A percentile compares a stretch with the other conserved stretches of the same genome.
These are phyloP conservation scores for Cerceris ruficornis DNA, from an alignment of 2,888 invertebrate genomes.

Conservation along the genomic window DNA sequence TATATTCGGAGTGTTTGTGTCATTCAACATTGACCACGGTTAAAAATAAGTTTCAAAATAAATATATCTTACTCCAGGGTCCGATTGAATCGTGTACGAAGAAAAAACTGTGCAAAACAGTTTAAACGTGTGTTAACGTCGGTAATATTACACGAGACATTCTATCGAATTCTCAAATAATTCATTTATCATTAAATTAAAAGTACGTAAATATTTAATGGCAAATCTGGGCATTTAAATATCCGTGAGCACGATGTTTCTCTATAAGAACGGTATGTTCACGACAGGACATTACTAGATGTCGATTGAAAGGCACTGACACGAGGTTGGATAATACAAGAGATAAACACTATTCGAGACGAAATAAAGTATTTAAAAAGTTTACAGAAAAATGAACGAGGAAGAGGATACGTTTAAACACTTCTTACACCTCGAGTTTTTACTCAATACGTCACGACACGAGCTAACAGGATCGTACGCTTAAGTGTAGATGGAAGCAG, in stretches of 20 bases:
- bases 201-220: no score
- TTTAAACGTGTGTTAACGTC: no score
- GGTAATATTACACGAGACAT: no score
- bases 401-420: slow-evolving; percentile 13
- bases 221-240: no score
- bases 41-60: neutral
- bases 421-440: slow-evolving; percentile 16
- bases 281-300: no score
- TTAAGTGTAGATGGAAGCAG: slow-evolving; percentile 41
- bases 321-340: no score
- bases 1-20: slow-evolving; percentile 23
- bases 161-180: neutral
- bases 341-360: no score
- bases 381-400: neutral
- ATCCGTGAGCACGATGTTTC: no score
- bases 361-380: neutral
- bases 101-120: no score
- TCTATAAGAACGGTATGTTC: no score
- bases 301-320: no score
- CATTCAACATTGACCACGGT: slow-evolving; percentile 25
- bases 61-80: slow-evolving; percentile 11
- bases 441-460: slow-evolving; percentile 12
- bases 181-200: neutral
- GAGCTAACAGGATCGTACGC: neutral
- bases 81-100: neutral